phyloP scores from a whole-genome alignment of 2,797 vertebrate genomes.

The Tamandua tetradactyla region DNA sequence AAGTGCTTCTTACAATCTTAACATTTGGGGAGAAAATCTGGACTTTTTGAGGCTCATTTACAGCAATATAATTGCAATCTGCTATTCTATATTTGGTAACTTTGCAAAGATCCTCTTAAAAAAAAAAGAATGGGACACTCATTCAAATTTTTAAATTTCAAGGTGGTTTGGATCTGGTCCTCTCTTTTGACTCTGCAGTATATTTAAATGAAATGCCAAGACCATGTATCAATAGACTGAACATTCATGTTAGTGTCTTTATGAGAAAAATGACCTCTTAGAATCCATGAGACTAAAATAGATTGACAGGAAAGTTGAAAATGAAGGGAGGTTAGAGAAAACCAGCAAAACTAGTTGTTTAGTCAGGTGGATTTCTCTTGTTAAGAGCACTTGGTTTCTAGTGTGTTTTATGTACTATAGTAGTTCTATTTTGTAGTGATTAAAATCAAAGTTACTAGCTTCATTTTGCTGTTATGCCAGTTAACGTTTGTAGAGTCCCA shows the following conservation, averaged over 20 bases:
- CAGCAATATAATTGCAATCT: background rate
- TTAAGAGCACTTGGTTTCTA: background rate
- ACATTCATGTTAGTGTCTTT: background rate
- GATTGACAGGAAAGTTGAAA: background rate
- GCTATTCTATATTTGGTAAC: background rate
- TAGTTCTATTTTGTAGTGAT: background rate
- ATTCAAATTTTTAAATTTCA: background rate
- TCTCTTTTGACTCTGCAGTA: background rate
- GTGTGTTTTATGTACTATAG: background rate
- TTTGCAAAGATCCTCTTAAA: background rate
- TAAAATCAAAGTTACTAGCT: background rate
- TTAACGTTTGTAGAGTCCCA: background rate
- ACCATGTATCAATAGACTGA: background rate
- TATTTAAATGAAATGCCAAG: background rate
- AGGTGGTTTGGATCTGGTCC: background rate
- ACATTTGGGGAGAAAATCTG: background rate
- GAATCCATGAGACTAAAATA: background rate
- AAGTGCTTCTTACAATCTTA: background rate
- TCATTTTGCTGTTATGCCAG: background rate
- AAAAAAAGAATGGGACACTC: background rate
- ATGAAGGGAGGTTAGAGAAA: background rate
- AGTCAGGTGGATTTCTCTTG: background rate
- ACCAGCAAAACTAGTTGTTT: background rate
- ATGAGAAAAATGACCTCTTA: background rate
- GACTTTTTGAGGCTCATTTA: background rate